A percentile compares a stretch with the other conserved stretches of the same genome.
phyloP scores from a whole-genome alignment of 2,113 vertebrate species.

The Heterocephalus glaber region DNA sequence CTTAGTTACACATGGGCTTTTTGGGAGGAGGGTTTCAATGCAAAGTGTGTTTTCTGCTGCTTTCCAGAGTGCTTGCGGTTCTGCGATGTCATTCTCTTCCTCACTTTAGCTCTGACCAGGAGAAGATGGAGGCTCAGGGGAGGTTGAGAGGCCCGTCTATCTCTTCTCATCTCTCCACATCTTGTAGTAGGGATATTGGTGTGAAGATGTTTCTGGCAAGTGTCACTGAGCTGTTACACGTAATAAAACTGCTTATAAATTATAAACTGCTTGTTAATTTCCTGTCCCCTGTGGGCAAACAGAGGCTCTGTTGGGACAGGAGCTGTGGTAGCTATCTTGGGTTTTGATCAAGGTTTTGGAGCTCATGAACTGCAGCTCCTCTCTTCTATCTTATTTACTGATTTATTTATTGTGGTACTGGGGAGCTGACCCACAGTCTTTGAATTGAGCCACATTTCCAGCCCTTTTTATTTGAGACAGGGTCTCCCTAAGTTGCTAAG shows the following conservation, averaged over 20 bases:
- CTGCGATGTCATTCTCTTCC: background rate
- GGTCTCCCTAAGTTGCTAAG: background rate
- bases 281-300: background rate
- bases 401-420: background rate
- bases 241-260: background rate
- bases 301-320: background rate
- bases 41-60: background rate
- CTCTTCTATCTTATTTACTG: background rate
- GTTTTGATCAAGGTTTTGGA: background rate
- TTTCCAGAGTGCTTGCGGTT: background rate
- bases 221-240: background rate
- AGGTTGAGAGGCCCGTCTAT: background rate
- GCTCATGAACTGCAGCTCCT: background rate
- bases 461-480: background rate
- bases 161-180: background rate
- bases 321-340: background rate
- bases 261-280: background rate
- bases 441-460: background rate
- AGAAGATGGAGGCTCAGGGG: background rate
- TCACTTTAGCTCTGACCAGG: background rate
- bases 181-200: background rate
- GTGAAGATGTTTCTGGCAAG: background rate
- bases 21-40: background rate
- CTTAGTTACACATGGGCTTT: background rate
- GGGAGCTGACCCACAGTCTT: background rate